phyloP scores from a whole-genome alignment of 2,113 vertebrate genomes.

The Corydoras sp. region DNA sequence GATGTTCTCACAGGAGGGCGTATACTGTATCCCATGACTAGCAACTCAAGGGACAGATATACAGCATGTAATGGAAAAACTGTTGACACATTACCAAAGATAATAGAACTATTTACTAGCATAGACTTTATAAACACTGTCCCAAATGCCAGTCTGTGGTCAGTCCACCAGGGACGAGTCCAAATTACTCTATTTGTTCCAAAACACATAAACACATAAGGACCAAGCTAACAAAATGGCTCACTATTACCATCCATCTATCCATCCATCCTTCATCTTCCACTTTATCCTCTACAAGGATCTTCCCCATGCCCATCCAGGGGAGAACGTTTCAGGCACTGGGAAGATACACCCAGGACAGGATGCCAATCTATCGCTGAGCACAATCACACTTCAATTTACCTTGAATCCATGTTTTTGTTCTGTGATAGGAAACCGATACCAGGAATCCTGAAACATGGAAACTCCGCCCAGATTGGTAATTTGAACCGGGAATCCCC shows the following conservation, averaged over 20 bases:
- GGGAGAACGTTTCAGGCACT: too few relatives aligned
- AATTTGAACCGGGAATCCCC: too few relatives aligned
- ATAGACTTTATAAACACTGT: background rate
- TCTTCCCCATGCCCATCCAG: too few relatives aligned
- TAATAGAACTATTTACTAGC: background rate
- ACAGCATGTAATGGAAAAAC: background rate
- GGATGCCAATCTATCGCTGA: too few relatives aligned
- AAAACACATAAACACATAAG: background rate
- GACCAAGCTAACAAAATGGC: background rate
- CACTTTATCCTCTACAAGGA: too few relatives aligned
- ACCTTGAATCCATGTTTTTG: too few relatives aligned
- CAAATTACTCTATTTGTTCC: background rate
- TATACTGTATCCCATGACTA: slow-evolving; percentile 4
- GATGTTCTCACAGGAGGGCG: background rate
- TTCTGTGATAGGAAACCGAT: too few relatives aligned
- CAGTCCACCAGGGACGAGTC: background rate
- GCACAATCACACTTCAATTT: too few relatives aligned
- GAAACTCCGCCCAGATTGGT: too few relatives aligned
- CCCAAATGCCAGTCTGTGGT: background rate
- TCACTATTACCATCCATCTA: background rate
- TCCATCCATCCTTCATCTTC: too few relatives aligned
- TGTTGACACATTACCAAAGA: background rate
- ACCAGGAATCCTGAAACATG: too few relatives aligned
- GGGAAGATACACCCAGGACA: too few relatives aligned
- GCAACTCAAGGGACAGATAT: slow-evolving; percentile 4